These are phyloP conservation scores for Tragelaphus strepsiceros DNA, from an alignment of 2,113 vertebrate species.

Conservation along the genomic window DNA sequence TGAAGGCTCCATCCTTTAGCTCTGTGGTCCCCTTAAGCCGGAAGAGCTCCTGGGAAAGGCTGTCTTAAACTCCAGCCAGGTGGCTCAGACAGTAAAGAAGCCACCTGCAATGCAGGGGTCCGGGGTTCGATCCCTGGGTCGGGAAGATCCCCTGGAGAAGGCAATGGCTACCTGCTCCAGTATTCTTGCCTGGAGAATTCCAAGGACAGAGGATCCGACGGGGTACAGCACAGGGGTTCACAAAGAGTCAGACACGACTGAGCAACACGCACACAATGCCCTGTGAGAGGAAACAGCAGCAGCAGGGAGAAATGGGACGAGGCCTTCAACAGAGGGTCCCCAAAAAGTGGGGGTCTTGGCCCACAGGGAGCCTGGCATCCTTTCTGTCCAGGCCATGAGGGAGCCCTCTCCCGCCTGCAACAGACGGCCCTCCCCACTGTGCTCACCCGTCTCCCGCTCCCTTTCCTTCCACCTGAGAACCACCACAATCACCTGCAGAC, in stretches of 20 bases:
- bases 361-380: not conserved
- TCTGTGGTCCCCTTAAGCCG: not conserved
- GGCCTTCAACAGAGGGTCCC: not conserved
- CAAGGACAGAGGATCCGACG: fast-evolving
- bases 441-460: fast-evolving
- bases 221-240: not conserved
- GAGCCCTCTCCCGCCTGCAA: not conserved
- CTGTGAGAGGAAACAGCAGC: not conserved
- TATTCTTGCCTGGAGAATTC: not conserved
- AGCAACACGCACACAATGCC: not conserved
- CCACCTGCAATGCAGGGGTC: not conserved
- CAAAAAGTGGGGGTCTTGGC: not conserved
- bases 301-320: too few species aligned
- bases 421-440: not conserved
- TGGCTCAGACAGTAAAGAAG: not conserved
- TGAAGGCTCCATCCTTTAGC: not conserved
- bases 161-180: not conserved
- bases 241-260: not conserved
- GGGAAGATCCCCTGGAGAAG: fast-evolving
- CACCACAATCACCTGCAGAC: not conserved
- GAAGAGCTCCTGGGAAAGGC: not conserved
- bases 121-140: not conserved
- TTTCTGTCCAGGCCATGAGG: not conserved
- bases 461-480: not conserved
- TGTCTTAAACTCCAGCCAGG: not conserved